These are phyloP conservation scores for Charadrius vociferus DNA, from an alignment of 2,113 vertebrate species.

Conservation along the genomic window DNA sequence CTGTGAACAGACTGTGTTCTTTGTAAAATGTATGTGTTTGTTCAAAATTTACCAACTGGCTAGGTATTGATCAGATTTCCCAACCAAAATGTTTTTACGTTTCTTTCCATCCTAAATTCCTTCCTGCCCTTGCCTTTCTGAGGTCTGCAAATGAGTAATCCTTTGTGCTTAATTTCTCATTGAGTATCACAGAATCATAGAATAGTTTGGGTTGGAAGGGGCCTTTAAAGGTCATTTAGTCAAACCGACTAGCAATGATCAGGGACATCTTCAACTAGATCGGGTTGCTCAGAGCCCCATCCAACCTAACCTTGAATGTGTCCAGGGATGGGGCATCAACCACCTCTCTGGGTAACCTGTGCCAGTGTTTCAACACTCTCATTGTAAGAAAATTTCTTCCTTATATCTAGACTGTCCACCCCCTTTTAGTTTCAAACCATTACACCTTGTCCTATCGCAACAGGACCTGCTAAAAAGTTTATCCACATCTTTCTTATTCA, in stretches of 20 bases:
- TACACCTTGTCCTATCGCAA: no score
- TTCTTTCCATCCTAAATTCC: neutral
- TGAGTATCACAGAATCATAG: neutral
- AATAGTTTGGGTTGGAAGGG: neutral
- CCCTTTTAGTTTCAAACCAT: no score
- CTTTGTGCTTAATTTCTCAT: neutral
- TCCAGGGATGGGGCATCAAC: neutral
- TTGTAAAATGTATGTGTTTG: constrained; percentile 1
- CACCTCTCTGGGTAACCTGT: neutral
- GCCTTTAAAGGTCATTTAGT: neutral
- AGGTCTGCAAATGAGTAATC: neutral
- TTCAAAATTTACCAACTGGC: constrained; percentile 52
- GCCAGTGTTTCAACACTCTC: neutral
- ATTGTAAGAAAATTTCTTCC: neutral
- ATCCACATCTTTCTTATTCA: no score
- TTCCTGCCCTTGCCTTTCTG: neutral
- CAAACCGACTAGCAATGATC: neutral
- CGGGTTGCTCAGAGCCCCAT: neutral
- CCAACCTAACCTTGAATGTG: neutral
- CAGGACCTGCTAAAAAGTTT: no score
- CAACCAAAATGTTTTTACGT: constrained; percentile 32
- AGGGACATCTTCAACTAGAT: neutral
- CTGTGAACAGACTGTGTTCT: constrained; percentile 42
- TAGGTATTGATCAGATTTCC: neutral
- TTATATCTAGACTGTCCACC: neutral